phyloP scores from a whole-genome alignment of 2,797 vertebrate species.

The Mionectes olivaceus region DNA sequence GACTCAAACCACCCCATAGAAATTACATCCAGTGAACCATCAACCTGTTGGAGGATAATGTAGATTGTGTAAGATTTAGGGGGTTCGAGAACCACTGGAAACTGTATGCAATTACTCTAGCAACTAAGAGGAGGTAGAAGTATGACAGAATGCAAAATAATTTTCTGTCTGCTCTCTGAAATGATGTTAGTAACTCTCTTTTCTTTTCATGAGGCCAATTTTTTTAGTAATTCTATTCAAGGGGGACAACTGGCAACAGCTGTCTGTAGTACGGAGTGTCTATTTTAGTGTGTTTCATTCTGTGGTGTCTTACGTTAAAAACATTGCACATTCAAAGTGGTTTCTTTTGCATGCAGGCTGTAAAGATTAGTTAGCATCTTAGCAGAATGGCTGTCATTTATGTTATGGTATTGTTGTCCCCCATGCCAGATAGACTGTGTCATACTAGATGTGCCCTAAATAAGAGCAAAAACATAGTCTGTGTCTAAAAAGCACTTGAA shows the following conservation, averaged over 20 bases:
- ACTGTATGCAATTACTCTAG: neutral
- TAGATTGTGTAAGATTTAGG: neutral
- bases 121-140: neutral
- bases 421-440: neutral
- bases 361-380: neutral
- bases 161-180: neutral
- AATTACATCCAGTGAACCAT: neutral
- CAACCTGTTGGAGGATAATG: neutral
- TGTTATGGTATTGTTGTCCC: neutral
- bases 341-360: neutral
- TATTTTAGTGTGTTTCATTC: neutral
- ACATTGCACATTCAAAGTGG: neutral
- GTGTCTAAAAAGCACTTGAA: neutral
- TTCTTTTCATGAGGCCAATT: neutral
- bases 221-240: neutral
- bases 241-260: slow-evolving; percentile 22
- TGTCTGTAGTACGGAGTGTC: neutral
- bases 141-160: neutral
- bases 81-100: neutral
- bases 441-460: neutral
- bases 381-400: neutral
- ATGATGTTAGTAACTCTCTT: neutral
- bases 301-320: neutral
- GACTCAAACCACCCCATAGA: neutral
- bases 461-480: neutral